phyloP scores from a whole-genome alignment of 2,113 vertebrate species.

The Mugil cephalus region DNA sequence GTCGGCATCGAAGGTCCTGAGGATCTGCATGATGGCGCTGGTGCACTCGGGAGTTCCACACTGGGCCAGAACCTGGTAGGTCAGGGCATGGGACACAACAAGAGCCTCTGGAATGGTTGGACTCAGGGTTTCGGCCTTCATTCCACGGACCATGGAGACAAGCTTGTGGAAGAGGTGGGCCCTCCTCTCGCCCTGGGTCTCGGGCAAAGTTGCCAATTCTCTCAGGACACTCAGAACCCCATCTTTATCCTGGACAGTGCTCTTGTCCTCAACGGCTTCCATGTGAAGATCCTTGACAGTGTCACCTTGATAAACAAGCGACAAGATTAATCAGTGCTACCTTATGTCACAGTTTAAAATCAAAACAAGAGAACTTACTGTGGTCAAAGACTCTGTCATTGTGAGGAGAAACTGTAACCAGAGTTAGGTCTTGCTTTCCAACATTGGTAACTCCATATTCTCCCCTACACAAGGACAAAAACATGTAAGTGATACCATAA shows the following conservation, averaged over 20 bases:
- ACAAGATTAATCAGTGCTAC: not conserved
- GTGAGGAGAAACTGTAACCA: slow-evolving; percentile 84
- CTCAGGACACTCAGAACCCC: slow-evolving; percentile 83
- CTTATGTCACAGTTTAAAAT: not conserved
- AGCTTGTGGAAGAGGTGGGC: slow-evolving; percentile 88
- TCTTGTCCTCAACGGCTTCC: slow-evolving; percentile 83
- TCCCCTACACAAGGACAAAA: slow-evolving; percentile 76
- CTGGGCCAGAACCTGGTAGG: slow-evolving; percentile 90
- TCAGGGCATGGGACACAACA: slow-evolving; percentile 83
- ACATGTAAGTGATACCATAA: no score
- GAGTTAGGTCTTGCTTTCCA: slow-evolving; percentile 89
- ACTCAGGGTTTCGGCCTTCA: slow-evolving; percentile 83
- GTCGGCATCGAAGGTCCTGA: slow-evolving; percentile 81
- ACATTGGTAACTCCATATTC: slow-evolving; percentile 86
- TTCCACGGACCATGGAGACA: slow-evolving; percentile 87
- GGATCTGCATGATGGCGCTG: slow-evolving; percentile 87
- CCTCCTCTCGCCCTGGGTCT: slow-evolving; percentile 86
- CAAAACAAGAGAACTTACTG: slow-evolving; percentile 77
- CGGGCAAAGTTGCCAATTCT: slow-evolving; percentile 85
- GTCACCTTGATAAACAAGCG: slow-evolving; percentile 74
- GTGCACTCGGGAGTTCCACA: slow-evolving; percentile 94
- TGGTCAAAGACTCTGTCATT: slow-evolving; percentile 88
- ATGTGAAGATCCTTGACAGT: slow-evolving; percentile 84
- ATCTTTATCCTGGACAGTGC: slow-evolving; percentile 82
- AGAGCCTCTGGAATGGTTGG: slow-evolving; percentile 71